These are phyloP conservation scores for Drosophila paulistorum DNA, from an alignment of 1,140 invertebrate genomes.

Conservation along the genomic window DNA sequence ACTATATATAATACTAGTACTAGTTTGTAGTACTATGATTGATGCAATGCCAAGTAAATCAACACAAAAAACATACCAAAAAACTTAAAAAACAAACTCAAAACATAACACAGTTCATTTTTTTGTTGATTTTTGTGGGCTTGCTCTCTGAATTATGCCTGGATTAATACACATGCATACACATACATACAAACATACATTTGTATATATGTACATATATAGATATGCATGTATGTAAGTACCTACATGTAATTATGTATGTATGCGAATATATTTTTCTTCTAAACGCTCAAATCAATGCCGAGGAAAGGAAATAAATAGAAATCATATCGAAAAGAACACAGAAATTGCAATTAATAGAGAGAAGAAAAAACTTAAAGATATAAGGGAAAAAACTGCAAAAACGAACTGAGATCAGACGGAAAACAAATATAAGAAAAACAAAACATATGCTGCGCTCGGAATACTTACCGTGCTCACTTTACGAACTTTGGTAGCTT, in stretches of 20 bases:
- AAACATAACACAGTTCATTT: too few relatives aligned
- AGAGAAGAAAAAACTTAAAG: conserved; percentile 14
- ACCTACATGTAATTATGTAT: conserved; percentile 7
- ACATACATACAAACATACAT: background rate
- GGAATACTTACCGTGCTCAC: conserved; percentile 93
- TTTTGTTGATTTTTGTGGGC: too few relatives aligned
- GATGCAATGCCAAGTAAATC: too few relatives aligned
- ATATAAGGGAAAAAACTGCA: conserved; percentile 10
- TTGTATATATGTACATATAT: background rate
- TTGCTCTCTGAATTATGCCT: background rate
- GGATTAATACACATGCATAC: conserved; percentile 2
- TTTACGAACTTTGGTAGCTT: conserved; percentile 90
- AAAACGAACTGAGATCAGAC: conserved; percentile 37
- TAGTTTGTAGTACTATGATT: too few relatives aligned
- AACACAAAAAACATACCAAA: background rate
- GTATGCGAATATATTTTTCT: background rate
- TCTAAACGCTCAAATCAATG: conserved; percentile 21
- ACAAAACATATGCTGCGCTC: conserved; percentile 65
- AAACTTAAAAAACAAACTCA: too few relatives aligned
- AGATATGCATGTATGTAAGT: conserved; percentile 24
- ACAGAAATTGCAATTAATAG: conserved; percentile 16
- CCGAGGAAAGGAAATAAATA: conserved; percentile 7
- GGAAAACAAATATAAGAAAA: conserved; percentile 40
- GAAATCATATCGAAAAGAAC: conserved; percentile 14
- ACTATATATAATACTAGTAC: background rate